Conservation (phyloP, 2,797 vertebrate species). For the Coregonus ussuriensis region DNA sequence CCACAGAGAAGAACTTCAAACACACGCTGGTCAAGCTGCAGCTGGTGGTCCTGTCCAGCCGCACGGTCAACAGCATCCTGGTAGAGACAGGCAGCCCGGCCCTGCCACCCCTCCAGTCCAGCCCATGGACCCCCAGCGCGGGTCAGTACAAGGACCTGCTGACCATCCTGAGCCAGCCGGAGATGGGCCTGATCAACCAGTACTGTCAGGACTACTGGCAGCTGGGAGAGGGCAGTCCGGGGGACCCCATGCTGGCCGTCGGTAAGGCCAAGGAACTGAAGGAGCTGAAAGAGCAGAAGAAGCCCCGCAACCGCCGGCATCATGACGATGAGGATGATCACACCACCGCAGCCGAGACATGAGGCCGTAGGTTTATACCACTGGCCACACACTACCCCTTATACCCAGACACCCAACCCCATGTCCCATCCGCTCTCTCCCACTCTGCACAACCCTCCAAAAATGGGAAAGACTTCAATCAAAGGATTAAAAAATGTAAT, state of each 20-base stretch:
- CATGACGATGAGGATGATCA: slow-evolving; percentile 72
- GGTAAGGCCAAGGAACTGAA: slow-evolving; percentile 81
- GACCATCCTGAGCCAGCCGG: slow-evolving; percentile 93
- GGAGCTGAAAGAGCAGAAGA: slow-evolving; percentile 93
- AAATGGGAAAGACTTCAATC: slow-evolving; percentile 59
- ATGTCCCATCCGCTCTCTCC: slow-evolving; percentile 14
- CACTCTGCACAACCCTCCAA: slow-evolving; percentile 42
- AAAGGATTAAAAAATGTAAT: slow-evolving; percentile 48
- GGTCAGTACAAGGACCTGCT: slow-evolving; percentile 94
- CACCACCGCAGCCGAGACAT: slow-evolving; percentile 83
- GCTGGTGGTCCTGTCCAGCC: slow-evolving; percentile 88
- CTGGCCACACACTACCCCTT: background rate
- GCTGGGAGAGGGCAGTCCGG: slow-evolving; percentile 77
- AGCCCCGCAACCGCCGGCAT: slow-evolving; percentile 95
- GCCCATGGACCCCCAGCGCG: slow-evolving; percentile 82
- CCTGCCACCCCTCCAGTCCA: slow-evolving; percentile 71
- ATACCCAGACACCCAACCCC: slow-evolving; percentile 14
- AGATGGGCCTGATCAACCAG: slow-evolving; percentile 98
- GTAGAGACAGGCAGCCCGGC: slow-evolving; percentile 70
- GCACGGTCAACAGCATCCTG: slow-evolving; percentile 86
- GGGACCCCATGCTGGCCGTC: slow-evolving; percentile 72
- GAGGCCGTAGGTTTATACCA: slow-evolving; percentile 65
- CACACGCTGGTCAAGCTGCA: slow-evolving; percentile 91
- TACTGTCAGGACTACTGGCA: slow-evolving; percentile 99
- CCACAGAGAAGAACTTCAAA: slow-evolving; percentile 99